Evolutionary conservation across 2,113 vertebrate species (phyloP).

Genomic region (Redunca redunca): DNA sequence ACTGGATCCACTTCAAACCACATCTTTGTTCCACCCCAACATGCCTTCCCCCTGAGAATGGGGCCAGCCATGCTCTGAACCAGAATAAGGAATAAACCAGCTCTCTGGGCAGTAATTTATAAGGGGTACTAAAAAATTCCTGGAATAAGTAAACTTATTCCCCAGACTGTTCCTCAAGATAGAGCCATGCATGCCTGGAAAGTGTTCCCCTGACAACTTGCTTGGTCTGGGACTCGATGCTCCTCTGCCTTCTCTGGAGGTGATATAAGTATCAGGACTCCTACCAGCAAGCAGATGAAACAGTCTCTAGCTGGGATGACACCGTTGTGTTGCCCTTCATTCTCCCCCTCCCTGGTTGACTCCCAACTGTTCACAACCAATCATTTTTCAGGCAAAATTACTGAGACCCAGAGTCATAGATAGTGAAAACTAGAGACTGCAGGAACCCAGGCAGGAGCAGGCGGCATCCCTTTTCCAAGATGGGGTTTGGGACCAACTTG

Average conservation of each 20-base stretch:
- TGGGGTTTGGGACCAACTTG: background rate
- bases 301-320: background rate
- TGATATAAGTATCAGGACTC: background rate
- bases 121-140: background rate
- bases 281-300: background rate
- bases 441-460: background rate
- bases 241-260: background rate
- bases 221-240: background rate
- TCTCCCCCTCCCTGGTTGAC: background rate
- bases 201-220: background rate
- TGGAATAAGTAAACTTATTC: background rate
- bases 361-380: background rate
- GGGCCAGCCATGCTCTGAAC: background rate
- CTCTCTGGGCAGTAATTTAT: background rate
- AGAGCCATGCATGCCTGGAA: background rate
- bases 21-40: background rate
- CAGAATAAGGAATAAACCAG: background rate
- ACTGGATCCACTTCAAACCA: background rate
- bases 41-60: background rate
- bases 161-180: background rate
- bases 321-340: rapidly evolving
- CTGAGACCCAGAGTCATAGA: background rate
- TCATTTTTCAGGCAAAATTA: background rate
- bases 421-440: background rate
- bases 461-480: background rate